Percentiles rank a stretch among this genome's conserved stretches.
phyloP scores from a whole-genome alignment of 1,140 invertebrate genomes.

The Cardiocondyla obscurior region DNA sequence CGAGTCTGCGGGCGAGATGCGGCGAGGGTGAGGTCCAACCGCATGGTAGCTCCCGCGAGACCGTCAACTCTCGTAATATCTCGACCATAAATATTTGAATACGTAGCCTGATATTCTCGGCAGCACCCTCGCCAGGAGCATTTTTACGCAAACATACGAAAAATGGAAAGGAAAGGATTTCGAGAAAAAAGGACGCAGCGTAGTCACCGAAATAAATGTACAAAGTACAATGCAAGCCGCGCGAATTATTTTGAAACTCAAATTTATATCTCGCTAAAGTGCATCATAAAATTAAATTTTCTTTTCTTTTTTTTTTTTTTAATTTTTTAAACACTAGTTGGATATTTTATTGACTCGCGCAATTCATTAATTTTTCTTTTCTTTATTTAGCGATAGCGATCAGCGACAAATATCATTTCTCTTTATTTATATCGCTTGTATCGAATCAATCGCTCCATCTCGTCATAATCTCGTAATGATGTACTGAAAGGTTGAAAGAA shows the following conservation, averaged over 20 bases:
- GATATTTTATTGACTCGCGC: not conserved
- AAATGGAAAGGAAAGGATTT: not conserved
- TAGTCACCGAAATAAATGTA: not conserved
- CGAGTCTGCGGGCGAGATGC: conserved; percentile 71
- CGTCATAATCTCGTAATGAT: not conserved
- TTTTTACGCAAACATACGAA: conserved; percentile 15
- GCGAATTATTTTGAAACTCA: not conserved
- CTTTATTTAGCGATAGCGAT: not conserved
- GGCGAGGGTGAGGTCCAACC: conserved; percentile 52
- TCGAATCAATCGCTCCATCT: conserved; percentile 11
- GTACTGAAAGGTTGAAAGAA: not conserved
- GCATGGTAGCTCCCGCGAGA: conserved; percentile 59
- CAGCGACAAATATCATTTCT: not conserved
- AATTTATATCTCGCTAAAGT: no score
- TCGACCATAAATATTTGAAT: conserved; percentile 71
- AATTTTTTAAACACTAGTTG: not conserved
- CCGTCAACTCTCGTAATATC: conserved; percentile 63
- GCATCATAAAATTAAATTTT: no score
- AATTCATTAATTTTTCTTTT: not conserved
- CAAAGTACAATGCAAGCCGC: not conserved
- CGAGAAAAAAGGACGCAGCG: not conserved
- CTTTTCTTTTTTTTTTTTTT: not conserved
- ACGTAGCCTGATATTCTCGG: conserved; percentile 10
- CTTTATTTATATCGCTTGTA: conserved; percentile 1
- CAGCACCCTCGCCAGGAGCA: not conserved